Percentiles rank a stretch among this genome's conserved stretches.
These are phyloP conservation scores for Epistrophe eligans DNA, from an alignment of 2,888 invertebrate genomes.

Conservation along the genomic window DNA sequence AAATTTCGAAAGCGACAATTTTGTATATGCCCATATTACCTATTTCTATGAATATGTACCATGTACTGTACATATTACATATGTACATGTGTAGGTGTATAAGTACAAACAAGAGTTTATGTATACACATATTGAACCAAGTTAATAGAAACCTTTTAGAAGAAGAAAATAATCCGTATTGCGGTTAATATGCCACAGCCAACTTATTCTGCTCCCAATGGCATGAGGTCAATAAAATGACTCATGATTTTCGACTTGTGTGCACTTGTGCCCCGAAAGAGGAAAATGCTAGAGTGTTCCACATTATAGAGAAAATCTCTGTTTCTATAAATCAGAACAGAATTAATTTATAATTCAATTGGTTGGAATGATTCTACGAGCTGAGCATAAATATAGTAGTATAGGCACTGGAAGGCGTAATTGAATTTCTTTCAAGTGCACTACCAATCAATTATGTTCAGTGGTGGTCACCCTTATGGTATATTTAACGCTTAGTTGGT, in stretches of 20 bases:
- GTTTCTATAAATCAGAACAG: conserved; percentile 64
- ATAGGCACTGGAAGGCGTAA: conserved; percentile 47
- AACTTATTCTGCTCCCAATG: conserved; percentile 34
- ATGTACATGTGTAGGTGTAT: neutral
- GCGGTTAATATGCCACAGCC: conserved; percentile 42
- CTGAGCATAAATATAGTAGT: conserved; percentile 27
- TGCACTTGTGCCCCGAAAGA: conserved; percentile 4
- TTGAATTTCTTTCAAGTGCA: conserved; percentile 64
- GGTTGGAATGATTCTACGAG: conserved; percentile 55
- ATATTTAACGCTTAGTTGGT: conserved; percentile 26
- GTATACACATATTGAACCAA: conserved; percentile 16
- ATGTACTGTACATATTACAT: neutral
- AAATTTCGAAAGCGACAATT: neutral
- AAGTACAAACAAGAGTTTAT: neutral
- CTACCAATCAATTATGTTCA: conserved; percentile 49
- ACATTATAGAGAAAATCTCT: conserved; percentile 28
- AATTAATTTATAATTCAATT: conserved; percentile 71
- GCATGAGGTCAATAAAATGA: conserved; percentile 48
- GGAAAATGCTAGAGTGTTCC: conserved; percentile 15
- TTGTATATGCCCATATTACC: neutral
- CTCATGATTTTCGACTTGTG: conserved; percentile 47
- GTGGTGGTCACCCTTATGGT: conserved; percentile 22
- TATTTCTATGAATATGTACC: neutral
- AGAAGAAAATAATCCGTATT: conserved; percentile 39
- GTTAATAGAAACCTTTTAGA: conserved; percentile 32